Conservation (phyloP, 2,888 invertebrate genomes). For the Steromphala cineraria region DNA sequence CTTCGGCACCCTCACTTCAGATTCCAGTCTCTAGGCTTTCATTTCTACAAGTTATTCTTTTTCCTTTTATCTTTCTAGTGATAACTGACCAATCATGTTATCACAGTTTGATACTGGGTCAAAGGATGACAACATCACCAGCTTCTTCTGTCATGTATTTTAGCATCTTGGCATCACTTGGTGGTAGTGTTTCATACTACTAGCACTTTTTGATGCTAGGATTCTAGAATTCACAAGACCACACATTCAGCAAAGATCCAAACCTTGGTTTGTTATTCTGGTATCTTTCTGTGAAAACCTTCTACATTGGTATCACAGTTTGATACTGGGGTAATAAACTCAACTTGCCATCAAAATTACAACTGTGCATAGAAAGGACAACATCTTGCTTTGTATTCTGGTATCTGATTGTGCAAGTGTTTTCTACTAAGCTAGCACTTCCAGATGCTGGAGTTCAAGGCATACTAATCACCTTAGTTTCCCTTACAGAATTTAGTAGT, state of each 20-base stretch:
- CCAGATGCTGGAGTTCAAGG: constrained; percentile 29
- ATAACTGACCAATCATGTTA: neutral
- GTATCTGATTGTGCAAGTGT: constrained; percentile 38
- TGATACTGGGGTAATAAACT: neutral
- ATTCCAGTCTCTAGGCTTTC: neutral
- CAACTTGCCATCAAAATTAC: too few species aligned
- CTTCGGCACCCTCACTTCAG: neutral
- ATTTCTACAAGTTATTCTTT: neutral
- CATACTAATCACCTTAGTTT: neutral
- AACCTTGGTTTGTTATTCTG: neutral
- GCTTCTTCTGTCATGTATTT: neutral
- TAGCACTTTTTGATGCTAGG: constrained; percentile 1
- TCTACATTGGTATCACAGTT: neutral
- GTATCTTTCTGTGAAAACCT: neutral
- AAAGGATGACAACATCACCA: neutral
- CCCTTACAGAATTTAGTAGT: too few species aligned
- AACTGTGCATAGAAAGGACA: neutral
- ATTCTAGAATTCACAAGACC: neutral
- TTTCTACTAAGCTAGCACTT: constrained; percentile 35
- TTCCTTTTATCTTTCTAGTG: neutral
- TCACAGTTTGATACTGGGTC: neutral
- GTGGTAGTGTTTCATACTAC: neutral
- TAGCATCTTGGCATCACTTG: neutral
- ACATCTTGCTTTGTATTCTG: neutral
- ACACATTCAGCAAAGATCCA: neutral